These are phyloP conservation scores for Philaenus spumarius DNA, from an alignment of 1,140 invertebrate genomes.

Conservation along the genomic window DNA sequence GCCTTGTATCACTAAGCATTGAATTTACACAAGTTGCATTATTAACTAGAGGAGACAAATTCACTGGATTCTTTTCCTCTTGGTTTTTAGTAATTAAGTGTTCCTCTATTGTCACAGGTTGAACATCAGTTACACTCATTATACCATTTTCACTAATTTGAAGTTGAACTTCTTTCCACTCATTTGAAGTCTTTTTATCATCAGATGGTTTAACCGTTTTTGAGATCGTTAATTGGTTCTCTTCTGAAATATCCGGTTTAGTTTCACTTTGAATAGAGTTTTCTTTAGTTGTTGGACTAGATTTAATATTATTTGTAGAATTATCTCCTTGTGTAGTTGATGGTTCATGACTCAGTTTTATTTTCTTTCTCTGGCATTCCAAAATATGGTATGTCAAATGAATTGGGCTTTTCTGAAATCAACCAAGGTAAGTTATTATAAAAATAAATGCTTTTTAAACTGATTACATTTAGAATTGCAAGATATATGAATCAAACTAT, in stretches of 20 bases:
- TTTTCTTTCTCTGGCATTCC: slow-evolving; percentile 46
- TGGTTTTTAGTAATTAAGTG: not conserved
- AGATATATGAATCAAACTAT: no score
- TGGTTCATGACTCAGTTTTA: slow-evolving; percentile 41
- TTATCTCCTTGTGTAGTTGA: not conserved
- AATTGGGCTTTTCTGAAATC: slow-evolving; percentile 52
- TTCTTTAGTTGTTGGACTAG: slow-evolving; percentile 1
- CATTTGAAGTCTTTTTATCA: slow-evolving; percentile 27
- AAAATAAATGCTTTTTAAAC: no score
- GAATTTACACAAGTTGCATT: no score
- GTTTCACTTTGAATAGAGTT: no score
- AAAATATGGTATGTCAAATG: slow-evolving; percentile 55
- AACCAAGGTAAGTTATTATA: no score
- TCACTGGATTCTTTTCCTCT: not conserved
- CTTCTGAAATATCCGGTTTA: no score
- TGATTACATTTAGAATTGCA: no score
- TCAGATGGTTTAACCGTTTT: not conserved
- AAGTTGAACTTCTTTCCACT: slow-evolving; percentile 60
- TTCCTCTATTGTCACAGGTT: not conserved
- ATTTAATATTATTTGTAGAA: slow-evolving; percentile 5
- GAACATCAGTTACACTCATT: slow-evolving; percentile 46
- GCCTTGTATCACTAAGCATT: no score
- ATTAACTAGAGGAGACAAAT: no score
- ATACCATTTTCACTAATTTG: slow-evolving; percentile 62
- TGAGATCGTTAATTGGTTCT: no score